A percentile compares a stretch with the other conserved stretches of the same genome.
phyloP scores from a whole-genome alignment of 2,888 invertebrate genomes.

The Quadroppia sp. region DNA sequence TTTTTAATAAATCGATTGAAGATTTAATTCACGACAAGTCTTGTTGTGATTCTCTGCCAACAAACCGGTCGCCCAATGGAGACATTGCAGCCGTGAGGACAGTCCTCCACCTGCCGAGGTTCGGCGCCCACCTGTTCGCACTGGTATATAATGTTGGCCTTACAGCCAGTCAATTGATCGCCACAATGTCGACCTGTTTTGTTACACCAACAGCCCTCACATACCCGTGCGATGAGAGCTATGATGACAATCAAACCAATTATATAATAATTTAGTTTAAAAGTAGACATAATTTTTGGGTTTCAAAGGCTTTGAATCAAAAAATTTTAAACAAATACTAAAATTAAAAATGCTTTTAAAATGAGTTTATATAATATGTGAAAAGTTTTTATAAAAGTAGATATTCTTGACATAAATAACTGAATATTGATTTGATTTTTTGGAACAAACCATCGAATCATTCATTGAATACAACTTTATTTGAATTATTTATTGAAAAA shows the following conservation, averaged over 20 bases:
- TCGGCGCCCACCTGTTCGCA: conserved; percentile 31
- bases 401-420: conserved; percentile 35
- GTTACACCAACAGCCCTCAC: conserved; percentile 35
- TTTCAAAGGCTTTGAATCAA: not conserved
- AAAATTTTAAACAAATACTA: not conserved
- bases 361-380: conserved; percentile 10
- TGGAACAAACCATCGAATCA: not conserved
- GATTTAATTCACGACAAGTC: conserved; percentile 34
- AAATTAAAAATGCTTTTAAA: not conserved
- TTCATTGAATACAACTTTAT: not conserved
- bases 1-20: too few species aligned
- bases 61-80: conserved; percentile 36
- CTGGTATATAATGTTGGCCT: conserved; percentile 38
- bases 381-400: conserved; percentile 2
- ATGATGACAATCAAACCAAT: not conserved
- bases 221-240: not conserved
- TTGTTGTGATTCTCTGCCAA: conserved; percentile 37
- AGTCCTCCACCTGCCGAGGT: conserved; percentile 32
- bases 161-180: conserved; percentile 35
- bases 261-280: not conserved
- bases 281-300: not conserved
- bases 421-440: not conserved
- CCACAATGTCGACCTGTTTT: conserved; percentile 39
- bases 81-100: conserved; percentile 26
- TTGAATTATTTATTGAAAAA: not conserved